phyloP scores from a whole-genome alignment of 2,113 vertebrate species.

The Etia nguti region DNA sequence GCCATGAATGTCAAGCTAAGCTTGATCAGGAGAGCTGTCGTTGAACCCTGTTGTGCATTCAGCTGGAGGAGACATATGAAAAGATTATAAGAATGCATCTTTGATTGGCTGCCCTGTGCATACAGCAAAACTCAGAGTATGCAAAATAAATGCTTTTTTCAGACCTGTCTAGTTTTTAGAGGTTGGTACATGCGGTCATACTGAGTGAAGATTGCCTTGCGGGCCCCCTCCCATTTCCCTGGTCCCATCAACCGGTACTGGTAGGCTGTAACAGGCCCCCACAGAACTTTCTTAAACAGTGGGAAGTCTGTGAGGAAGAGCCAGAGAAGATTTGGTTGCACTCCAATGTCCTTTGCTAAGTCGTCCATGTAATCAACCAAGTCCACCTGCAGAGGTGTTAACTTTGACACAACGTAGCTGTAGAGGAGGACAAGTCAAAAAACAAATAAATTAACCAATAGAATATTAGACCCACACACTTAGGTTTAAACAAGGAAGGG shows the following conservation, averaged over 20 bases:
- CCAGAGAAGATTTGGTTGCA: slow-evolving; percentile 67
- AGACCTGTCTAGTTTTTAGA: slow-evolving; percentile 61
- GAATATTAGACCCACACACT: not conserved
- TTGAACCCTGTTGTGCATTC: not conserved
- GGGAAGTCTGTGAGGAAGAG: slow-evolving; percentile 75
- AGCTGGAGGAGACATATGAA: not conserved
- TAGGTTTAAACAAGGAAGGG: not conserved
- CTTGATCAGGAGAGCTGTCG: slow-evolving; percentile 25
- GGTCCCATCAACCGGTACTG: slow-evolving; percentile 75
- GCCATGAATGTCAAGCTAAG: slow-evolving; percentile 15
- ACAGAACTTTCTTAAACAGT: slow-evolving; percentile 72
- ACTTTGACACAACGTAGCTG: slow-evolving; percentile 63
- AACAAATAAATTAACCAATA: not conserved
- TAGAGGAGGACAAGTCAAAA: not conserved
- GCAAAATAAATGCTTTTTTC: not conserved
- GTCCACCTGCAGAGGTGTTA: slow-evolving; percentile 70
- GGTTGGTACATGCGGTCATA: slow-evolving; percentile 69
- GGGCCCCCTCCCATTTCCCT: slow-evolving; percentile 76
- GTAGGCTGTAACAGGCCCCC: slow-evolving; percentile 77
- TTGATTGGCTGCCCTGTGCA: not conserved
- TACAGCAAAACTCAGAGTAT: not conserved
- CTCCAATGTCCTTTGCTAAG: slow-evolving; percentile 64
- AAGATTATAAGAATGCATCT: not conserved
- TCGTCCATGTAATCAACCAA: slow-evolving; percentile 79
- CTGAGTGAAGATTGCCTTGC: slow-evolving; percentile 76